A percentile compares a stretch with the other conserved stretches of the same genome.
Evolutionary conservation across 1,140 invertebrate species (phyloP).

Genomic region (Ridgeia piscesae): DNA sequence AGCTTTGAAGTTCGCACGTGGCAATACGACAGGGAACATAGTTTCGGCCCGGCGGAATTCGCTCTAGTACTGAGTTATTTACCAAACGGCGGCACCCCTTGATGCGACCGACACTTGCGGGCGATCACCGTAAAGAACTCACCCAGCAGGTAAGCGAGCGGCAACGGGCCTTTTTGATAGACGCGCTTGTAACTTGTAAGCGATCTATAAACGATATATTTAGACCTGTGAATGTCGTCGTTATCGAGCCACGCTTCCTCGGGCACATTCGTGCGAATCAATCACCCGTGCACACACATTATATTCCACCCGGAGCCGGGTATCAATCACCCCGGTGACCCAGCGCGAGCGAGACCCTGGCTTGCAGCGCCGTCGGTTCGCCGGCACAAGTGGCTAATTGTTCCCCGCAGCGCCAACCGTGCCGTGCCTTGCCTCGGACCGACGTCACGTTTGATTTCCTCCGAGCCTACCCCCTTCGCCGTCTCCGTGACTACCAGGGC

Average conservation of each 20-base stretch:
- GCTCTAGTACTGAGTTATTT: background rate
- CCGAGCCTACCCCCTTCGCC: too few species aligned
- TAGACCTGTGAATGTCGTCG: background rate
- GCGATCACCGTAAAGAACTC: background rate
- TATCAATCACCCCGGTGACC: background rate
- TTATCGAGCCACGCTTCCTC: background rate
- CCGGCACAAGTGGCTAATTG: background rate
- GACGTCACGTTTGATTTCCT: background rate
- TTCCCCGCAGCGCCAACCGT: background rate
- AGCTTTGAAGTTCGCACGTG: background rate
- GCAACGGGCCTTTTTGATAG: background rate
- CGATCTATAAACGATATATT: background rate
- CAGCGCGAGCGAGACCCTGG: background rate
- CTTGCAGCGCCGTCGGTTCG: background rate
- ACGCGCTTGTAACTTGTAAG: background rate
- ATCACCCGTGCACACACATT: background rate
- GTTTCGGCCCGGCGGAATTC: background rate
- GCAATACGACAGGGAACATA: background rate
- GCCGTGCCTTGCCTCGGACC: background rate
- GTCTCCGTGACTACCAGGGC: background rate
- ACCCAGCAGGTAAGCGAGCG: background rate
- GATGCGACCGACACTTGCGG: background rate
- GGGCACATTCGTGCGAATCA: slow-evolving; percentile 3
- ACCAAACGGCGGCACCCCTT: background rate
- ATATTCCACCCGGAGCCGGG: background rate